Evolutionary conservation across 2,113 vertebrate species (phyloP).

Genomic region (Tursiops truncatus): DNA sequence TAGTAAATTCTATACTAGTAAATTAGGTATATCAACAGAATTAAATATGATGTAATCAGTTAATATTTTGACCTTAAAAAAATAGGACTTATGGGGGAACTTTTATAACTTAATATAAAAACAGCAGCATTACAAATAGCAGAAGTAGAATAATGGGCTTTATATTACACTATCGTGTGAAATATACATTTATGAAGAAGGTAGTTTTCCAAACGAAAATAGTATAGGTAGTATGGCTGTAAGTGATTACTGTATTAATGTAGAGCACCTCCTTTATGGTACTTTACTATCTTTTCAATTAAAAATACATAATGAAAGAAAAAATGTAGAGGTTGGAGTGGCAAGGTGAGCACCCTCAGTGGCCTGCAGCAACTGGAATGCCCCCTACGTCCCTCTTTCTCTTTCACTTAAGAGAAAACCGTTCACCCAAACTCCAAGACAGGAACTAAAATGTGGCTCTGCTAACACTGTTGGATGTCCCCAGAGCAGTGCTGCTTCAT

Average conservation of each 20-base stretch:
- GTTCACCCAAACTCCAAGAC: background rate
- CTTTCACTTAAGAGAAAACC: background rate
- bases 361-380: background rate
- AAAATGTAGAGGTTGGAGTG: background rate
- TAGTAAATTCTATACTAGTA: background rate
- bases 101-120: background rate
- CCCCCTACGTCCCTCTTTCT: background rate
- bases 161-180: background rate
- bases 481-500: background rate
- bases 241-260: background rate
- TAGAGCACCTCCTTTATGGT: background rate
- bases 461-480: background rate
- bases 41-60: background rate
- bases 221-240: background rate
- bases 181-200: background rate
- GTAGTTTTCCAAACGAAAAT: background rate
- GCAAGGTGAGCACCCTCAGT: background rate
- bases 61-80: background rate
- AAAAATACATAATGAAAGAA: background rate
- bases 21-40: background rate
- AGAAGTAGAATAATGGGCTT: background rate
- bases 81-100: background rate
- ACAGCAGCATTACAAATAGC: background rate
- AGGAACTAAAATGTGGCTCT: background rate
- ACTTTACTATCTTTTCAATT: background rate